Percentiles rank a stretch among this genome's conserved stretches.
phyloP scores from a whole-genome alignment of 2,797 vertebrate species.

The Gobio occitaniae region DNA sequence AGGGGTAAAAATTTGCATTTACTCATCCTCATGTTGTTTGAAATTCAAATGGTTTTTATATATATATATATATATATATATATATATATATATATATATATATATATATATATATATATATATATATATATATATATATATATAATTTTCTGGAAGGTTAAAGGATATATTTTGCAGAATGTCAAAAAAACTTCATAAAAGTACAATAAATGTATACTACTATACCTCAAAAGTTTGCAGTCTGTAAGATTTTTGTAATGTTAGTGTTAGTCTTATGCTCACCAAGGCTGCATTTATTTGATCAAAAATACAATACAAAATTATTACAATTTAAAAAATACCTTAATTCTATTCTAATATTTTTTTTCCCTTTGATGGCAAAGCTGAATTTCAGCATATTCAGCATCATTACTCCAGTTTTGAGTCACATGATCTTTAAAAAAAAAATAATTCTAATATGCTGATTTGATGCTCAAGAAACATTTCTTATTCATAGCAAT shows the following conservation, averaged over 20 bases:
- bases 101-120: too few species aligned
- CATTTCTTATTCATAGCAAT: neutral
- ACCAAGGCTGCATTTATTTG: neutral
- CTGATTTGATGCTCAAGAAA: neutral
- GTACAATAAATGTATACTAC: neutral
- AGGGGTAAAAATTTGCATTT: neutral
- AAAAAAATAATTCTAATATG: neutral
- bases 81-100: too few species aligned
- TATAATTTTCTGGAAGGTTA: neutral
- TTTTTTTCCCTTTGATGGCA: neutral
- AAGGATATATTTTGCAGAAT: neutral
- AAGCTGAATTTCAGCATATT: neutral
- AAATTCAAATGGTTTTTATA: neutral
- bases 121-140: too few species aligned
- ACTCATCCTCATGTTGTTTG: neutral
- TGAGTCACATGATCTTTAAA: neutral
- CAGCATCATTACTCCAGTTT: neutral
- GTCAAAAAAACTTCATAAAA: too few species aligned
- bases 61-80: too few species aligned
- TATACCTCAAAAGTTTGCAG: neutral
- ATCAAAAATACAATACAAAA: too few species aligned
- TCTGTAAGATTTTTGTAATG: neutral
- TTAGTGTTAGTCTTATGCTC: neutral
- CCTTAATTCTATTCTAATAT: neutral
- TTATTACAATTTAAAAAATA: neutral